These are phyloP conservation scores for Eurytoma adleriae DNA, from an alignment of 2,888 invertebrate species.

Conservation along the genomic window DNA sequence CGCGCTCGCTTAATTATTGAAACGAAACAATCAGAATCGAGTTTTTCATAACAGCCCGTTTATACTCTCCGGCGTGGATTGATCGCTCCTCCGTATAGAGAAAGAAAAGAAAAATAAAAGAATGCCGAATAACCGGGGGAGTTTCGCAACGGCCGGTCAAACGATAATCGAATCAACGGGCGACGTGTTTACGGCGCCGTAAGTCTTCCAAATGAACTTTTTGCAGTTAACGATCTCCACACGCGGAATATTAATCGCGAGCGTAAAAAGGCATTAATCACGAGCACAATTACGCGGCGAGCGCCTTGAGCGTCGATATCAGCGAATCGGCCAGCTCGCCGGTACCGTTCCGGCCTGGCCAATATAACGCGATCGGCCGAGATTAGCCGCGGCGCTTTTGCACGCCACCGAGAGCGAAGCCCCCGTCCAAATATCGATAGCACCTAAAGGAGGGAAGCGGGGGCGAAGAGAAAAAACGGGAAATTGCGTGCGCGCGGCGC, in stretches of 20 bases:
- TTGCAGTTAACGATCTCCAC: background rate
- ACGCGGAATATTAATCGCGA: conserved; percentile 14
- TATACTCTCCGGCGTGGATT: background rate
- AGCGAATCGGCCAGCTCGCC: background rate
- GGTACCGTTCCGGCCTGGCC: background rate
- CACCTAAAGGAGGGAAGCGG: background rate
- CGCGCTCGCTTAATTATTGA: background rate
- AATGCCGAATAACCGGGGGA: background rate
- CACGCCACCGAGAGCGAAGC: background rate
- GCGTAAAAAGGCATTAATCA: conserved; percentile 37
- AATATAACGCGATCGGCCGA: background rate
- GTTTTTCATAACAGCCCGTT: background rate
- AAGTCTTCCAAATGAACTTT: conserved; percentile 11
- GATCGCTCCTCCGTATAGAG: background rate
- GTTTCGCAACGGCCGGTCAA: background rate
- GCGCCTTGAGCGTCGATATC: background rate
- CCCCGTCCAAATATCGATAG: background rate
- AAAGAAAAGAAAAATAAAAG: background rate
- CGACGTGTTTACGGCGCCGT: conserved; percentile 36
- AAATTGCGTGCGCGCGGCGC: too few species aligned
- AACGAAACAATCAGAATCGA: background rate
- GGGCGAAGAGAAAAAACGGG: too few species aligned
- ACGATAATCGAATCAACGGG: background rate
- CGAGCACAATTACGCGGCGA: background rate
- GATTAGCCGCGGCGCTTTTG: too few species aligned